phyloP scores from a whole-genome alignment of 92 coral and sea anemone genomes.

The Porites evermanni region DNA sequence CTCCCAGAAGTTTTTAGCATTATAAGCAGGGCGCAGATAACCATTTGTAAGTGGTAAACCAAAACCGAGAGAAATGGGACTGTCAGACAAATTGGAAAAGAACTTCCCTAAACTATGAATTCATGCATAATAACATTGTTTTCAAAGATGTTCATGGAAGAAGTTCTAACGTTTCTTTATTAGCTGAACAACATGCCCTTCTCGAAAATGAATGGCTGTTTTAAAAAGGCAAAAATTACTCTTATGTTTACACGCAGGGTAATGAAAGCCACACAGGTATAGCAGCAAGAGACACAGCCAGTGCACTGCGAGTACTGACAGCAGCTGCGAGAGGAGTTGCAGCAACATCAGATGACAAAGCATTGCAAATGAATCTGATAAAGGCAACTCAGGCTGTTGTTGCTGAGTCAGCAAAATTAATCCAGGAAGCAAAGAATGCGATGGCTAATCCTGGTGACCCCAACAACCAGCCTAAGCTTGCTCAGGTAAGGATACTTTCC shows the following conservation, averaged over 20 bases:
- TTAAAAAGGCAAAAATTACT: background rate
- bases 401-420: conserved; percentile 88
- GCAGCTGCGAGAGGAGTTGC: conserved; percentile 98
- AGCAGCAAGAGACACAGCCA: conserved; percentile 99
- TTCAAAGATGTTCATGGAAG: too few species aligned
- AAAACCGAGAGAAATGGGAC: too few species aligned
- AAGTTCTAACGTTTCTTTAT: too few species aligned
- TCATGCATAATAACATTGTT: too few species aligned
- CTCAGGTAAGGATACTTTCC: conserved; percentile 67
- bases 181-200: too few species aligned
- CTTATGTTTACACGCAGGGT: conserved; percentile 63
- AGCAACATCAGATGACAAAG: conserved; percentile 91
- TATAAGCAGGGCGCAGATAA: too few species aligned
- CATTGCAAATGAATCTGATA: conserved; percentile 86
- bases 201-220: too few species aligned
- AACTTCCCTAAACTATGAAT: too few species aligned
- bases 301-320: conserved; percentile 87
- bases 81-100: too few species aligned
- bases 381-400: conserved; percentile 96
- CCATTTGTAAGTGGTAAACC: too few species aligned
- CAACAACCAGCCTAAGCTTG: conserved; percentile 88
- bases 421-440: conserved; percentile 94
- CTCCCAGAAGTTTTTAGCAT: too few species aligned
- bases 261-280: conserved; percentile 96
- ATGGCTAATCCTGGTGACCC: conserved; percentile 92